phyloP scores from a whole-genome alignment of 2,888 invertebrate genomes.

The Drosophila rellima region DNA sequence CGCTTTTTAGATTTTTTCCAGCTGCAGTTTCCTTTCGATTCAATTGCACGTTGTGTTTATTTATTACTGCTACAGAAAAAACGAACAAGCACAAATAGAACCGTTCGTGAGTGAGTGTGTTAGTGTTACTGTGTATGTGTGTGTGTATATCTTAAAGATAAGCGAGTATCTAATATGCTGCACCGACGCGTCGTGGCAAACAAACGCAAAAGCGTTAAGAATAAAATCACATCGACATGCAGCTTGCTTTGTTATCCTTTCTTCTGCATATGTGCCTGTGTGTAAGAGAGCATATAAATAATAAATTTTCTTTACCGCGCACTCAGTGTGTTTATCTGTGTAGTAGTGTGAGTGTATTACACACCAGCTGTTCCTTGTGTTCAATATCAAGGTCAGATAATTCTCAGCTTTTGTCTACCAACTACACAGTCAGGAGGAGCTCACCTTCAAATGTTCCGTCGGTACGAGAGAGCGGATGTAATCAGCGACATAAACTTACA shows the following conservation, averaged over 20 bases:
- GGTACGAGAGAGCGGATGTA: not conserved
- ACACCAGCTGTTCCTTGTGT: slow-evolving; percentile 72
- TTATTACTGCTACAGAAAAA: slow-evolving; percentile 57
- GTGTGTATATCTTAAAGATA: slow-evolving; percentile 68
- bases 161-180: slow-evolving; percentile 49
- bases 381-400: slow-evolving; percentile 76
- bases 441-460: slow-evolving; percentile 13
- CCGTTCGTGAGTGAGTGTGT: slow-evolving; percentile 24
- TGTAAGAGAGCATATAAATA: slow-evolving; percentile 66
- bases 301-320: slow-evolving; percentile 67
- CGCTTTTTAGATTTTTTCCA: slow-evolving; percentile 68
- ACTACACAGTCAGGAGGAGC: not conserved
- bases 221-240: slow-evolving; percentile 59
- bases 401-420: slow-evolving; percentile 19
- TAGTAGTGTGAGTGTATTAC: slow-evolving; percentile 43
- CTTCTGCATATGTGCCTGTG: slow-evolving; percentile 27
- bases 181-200: slow-evolving; percentile 31
- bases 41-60: slow-evolving; percentile 63
- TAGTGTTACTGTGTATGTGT: slow-evolving; percentile 34
- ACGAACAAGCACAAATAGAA: slow-evolving; percentile 25
- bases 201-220: slow-evolving; percentile 58
- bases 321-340: slow-evolving; percentile 20
- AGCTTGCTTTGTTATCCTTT: slow-evolving; percentile 71
- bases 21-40: slow-evolving; percentile 48
- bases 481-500: not conserved